Conservation (phyloP, 2,797 vertebrate genomes). For the Sebastes flavidus region DNA sequence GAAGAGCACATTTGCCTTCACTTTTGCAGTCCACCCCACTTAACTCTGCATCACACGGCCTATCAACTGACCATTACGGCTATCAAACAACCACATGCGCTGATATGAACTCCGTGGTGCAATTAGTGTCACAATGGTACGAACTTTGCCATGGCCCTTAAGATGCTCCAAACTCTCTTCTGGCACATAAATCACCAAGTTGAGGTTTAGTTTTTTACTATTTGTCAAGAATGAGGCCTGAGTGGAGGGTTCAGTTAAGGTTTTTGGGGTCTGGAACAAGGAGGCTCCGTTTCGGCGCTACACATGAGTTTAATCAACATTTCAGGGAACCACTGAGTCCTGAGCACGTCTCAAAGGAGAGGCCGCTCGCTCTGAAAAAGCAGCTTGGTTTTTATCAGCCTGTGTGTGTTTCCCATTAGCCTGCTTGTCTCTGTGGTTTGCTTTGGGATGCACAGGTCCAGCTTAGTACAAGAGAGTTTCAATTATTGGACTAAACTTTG, state of each 20-base stretch:
- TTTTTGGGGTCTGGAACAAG: slow-evolving; percentile 74
- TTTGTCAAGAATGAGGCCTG: slow-evolving; percentile 62
- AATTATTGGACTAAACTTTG: slow-evolving; percentile 70
- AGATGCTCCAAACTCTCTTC: slow-evolving; percentile 47
- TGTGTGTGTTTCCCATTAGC: slow-evolving; percentile 76
- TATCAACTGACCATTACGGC: slow-evolving; percentile 50
- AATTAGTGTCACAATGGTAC: slow-evolving; percentile 64
- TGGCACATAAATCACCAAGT: slow-evolving; percentile 53
- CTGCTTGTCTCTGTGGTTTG: slow-evolving; percentile 74
- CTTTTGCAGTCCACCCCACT: slow-evolving; percentile 32
- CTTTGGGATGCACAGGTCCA: slow-evolving; percentile 72
- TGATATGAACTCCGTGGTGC: slow-evolving; percentile 45
- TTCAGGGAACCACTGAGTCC: slow-evolving; percentile 70
- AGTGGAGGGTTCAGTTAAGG: slow-evolving; percentile 74
- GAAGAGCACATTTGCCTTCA: slow-evolving; percentile 48
- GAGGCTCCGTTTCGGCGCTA: slow-evolving; percentile 55
- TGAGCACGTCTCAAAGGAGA: slow-evolving; percentile 54
- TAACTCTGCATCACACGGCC: slow-evolving; percentile 38
- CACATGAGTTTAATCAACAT: slow-evolving; percentile 80
- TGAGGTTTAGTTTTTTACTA: slow-evolving; percentile 62
- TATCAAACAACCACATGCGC: slow-evolving; percentile 57
- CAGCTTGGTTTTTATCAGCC: slow-evolving; percentile 64
- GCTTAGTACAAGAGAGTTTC: slow-evolving; percentile 67
- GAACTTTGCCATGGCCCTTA: slow-evolving; percentile 34
- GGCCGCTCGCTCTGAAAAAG: slow-evolving; percentile 39